These are phyloP conservation scores for Leontocebus nigricollis DNA, from an alignment of 2,797 vertebrate genomes.

Conservation along the genomic window DNA sequence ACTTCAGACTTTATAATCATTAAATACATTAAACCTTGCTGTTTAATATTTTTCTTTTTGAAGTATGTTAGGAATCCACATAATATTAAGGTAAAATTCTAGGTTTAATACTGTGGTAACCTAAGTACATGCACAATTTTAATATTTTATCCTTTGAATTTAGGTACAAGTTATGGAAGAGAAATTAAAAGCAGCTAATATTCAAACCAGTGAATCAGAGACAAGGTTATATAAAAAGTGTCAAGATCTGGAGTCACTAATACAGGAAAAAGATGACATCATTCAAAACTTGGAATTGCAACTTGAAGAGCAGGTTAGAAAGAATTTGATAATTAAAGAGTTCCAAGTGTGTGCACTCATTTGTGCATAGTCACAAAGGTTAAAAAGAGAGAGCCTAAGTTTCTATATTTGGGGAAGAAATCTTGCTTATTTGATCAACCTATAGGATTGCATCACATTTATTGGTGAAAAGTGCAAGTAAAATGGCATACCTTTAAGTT, in stretches of 20 bases:
- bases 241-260: slow-evolving; percentile 91
- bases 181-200: slow-evolving; percentile 93
- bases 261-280: slow-evolving; percentile 94
- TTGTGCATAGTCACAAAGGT: neutral
- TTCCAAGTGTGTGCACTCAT: neutral
- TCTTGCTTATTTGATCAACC: neutral
- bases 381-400: neutral
- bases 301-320: slow-evolving; percentile 95
- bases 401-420: neutral
- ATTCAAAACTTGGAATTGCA: slow-evolving; percentile 93
- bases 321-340: neutral
- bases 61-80: slow-evolving; percentile 4
- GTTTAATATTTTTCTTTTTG: slow-evolving; percentile 33
- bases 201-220: slow-evolving; percentile 93
- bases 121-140: neutral
- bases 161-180: slow-evolving; percentile 98
- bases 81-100: slow-evolving; percentile 2
- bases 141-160: slow-evolving; percentile 70
- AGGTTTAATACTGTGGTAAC: neutral
- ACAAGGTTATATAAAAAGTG: slow-evolving; percentile 91
- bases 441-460: neutral
- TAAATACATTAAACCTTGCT: neutral
- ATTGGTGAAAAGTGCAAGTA: neutral
- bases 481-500: neutral
- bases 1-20: slow-evolving; percentile 31